Conservation (phyloP, 92 coral and sea anemone species). For the Siderastrea radians region DNA sequence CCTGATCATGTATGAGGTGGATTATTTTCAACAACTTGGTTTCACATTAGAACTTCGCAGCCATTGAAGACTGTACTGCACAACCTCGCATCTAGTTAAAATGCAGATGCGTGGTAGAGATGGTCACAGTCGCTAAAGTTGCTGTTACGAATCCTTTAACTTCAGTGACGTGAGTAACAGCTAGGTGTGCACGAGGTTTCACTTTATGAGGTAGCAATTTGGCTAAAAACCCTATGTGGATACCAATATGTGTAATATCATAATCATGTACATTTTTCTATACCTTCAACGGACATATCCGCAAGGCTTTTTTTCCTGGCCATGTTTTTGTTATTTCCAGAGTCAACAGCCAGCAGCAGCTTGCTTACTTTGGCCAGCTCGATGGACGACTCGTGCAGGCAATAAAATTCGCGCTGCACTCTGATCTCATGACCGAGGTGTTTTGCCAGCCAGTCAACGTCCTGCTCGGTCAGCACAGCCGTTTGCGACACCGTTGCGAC, state of each 20-base stretch:
- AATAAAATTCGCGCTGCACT: slow-evolving; percentile 52
- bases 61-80: too few species aligned
- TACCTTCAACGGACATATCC: slow-evolving; percentile 44
- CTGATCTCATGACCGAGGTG: slow-evolving; percentile 65
- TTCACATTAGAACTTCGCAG: too few species aligned
- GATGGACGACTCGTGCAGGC: slow-evolving; percentile 55
- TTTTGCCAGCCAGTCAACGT: slow-evolving; percentile 69
- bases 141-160: not conserved
- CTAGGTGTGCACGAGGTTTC: slow-evolving; percentile 16
- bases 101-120: too few species aligned
- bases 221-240: not conserved
- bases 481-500: slow-evolving; percentile 65
- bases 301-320: slow-evolving; percentile 35
- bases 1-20: too few species aligned
- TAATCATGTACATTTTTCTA: not conserved
- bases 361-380: slow-evolving; percentile 73
- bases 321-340: slow-evolving; percentile 5
- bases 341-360: slow-evolving; percentile 61
- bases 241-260: not conserved
- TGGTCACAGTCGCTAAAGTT: too few species aligned
- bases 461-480: slow-evolving; percentile 50
- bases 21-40: too few species aligned
- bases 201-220: slow-evolving; percentile 3
- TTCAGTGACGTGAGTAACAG: slow-evolving; percentile 6
- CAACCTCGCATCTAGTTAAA: too few species aligned